These are phyloP conservation scores for Brachyhypopomus occidentalis DNA, from an alignment of 2,113 vertebrate genomes.

Conservation along the genomic window DNA sequence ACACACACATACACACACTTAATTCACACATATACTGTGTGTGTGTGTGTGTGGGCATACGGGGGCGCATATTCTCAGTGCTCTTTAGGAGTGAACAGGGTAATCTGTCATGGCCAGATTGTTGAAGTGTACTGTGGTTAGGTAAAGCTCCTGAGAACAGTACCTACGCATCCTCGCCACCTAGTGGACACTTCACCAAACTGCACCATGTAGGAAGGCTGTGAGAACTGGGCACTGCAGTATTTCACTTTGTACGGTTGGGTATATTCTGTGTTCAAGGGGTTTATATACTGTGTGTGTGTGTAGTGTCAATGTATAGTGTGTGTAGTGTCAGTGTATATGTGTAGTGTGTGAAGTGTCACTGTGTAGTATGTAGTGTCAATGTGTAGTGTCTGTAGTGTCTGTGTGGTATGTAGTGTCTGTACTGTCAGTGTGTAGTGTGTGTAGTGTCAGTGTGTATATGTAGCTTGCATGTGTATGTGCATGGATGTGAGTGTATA, in stretches of 20 bases:
- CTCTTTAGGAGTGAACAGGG: constrained; percentile 28
- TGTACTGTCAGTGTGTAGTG: no score
- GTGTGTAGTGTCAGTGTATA: no score
- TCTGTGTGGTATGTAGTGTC: no score
- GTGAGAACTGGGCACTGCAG: no score
- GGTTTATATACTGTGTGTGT: no score
- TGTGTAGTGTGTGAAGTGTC: no score
- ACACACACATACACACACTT: constrained; percentile 15
- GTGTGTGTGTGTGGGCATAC: constrained; percentile 26
- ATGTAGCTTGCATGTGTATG: background rate
- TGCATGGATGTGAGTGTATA: constrained; percentile 6
- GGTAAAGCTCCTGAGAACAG: constrained; percentile 1
- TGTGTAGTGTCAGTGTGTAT: no score
- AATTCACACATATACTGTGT: constrained; percentile 30
- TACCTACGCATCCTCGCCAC: background rate
- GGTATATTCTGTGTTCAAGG: no score
- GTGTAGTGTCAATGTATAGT: no score
- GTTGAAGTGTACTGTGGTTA: constrained; percentile 13
- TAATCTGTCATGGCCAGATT: constrained; percentile 37
- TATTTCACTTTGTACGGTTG: no score
- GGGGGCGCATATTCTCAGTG: background rate
- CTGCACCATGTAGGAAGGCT: background rate
- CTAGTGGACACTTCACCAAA: constrained; percentile 5
- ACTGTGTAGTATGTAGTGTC: no score
- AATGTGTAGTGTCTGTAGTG: no score